Percentiles rank a stretch among this genome's conserved stretches.
Evolutionary conservation across 2,888 invertebrate genomes (phyloP).

Genomic region (Microctonus aethiopoides): DNA sequence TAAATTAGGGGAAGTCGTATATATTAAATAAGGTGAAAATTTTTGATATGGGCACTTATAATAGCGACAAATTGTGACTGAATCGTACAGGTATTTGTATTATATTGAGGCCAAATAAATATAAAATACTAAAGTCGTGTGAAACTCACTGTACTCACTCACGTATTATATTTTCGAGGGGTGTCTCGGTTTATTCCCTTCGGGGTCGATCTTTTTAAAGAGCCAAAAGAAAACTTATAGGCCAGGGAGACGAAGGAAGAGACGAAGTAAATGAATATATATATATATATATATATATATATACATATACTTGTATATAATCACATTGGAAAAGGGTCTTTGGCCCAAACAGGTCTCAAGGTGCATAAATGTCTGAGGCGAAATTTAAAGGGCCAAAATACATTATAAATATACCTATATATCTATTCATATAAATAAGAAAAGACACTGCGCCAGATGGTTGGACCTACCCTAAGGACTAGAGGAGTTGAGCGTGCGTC

Average conservation of each 20-base stretch:
- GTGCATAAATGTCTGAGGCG: constrained; percentile 58
- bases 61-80: not conserved
- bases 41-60: not conserved
- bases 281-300: too few relatives aligned
- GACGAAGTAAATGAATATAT: constrained; percentile 13
- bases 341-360: constrained; percentile 62
- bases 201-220: constrained; percentile 41
- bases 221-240: constrained; percentile 27
- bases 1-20: not conserved
- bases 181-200: constrained; percentile 28
- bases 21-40: too few relatives aligned
- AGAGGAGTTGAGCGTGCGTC: not conserved
- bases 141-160: constrained; percentile 19
- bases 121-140: not conserved
- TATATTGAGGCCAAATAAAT: not conserved
- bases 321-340: constrained; percentile 52
- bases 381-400: constrained; percentile 56
- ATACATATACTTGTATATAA: too few relatives aligned
- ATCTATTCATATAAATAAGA: not conserved
- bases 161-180: constrained; percentile 18
- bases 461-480: constrained; percentile 30
- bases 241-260: constrained; percentile 25
- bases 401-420: not conserved
- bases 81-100: not conserved
- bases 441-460: constrained; percentile 30